These are phyloP conservation scores for Sinocyclocheilus grahami DNA, from an alignment of 2,113 vertebrate species.

Conservation along the genomic window DNA sequence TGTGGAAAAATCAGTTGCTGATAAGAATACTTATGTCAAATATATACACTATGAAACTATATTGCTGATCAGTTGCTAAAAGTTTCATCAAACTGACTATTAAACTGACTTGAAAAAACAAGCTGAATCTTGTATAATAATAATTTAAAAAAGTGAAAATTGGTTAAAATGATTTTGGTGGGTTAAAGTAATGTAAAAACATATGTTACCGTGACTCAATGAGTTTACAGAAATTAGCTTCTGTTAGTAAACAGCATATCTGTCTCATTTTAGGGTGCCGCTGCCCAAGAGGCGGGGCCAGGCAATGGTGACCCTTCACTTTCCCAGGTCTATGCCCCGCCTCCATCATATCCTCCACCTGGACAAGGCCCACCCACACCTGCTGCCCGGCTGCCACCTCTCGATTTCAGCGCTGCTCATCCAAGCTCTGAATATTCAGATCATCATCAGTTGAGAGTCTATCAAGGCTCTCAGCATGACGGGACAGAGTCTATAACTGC, in stretches of 20 bases:
- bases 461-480: slow-evolving; percentile 75
- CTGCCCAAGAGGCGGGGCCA: slow-evolving; percentile 74
- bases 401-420: slow-evolving; percentile 75
- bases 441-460: slow-evolving; percentile 76
- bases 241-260: slow-evolving; percentile 30
- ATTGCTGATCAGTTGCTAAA: neutral
- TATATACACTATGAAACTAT: neutral
- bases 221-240: neutral
- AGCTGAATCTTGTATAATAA: neutral
- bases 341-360: slow-evolving; percentile 75
- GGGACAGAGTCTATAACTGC: slow-evolving; percentile 67
- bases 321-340: slow-evolving; percentile 76
- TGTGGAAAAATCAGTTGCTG: neutral
- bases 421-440: slow-evolving; percentile 72
- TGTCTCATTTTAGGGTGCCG: slow-evolving; percentile 67
- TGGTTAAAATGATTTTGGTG: neutral
- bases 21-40: neutral
- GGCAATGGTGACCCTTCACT: slow-evolving; percentile 73
- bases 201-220: neutral
- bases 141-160: neutral
- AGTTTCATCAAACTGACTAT: neutral
- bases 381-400: slow-evolving; percentile 69
- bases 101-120: neutral
- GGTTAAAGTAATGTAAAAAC: neutral
- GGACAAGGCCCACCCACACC: slow-evolving; percentile 72